Evolutionary conservation across 30 jellyfish, hydroid and myxozoan genomes (phyloP).

Genomic region (Haliclystus octoradiatus): DNA sequence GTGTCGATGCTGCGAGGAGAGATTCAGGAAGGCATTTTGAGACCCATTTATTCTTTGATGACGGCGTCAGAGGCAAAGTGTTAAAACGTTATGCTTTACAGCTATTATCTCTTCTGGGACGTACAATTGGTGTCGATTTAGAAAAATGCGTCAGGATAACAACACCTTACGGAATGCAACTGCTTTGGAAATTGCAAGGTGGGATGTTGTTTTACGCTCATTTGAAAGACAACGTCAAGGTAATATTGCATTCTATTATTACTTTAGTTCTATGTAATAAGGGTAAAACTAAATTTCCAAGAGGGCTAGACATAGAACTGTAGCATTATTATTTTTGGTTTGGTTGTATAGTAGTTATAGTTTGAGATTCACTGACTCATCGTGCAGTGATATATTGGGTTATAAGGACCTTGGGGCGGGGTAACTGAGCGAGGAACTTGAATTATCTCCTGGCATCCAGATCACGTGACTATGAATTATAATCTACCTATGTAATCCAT

Average conservation of each 20-base stretch:
- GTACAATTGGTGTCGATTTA: constrained; percentile 32
- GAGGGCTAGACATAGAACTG: too few relatives aligned
- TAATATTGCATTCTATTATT: not conserved
- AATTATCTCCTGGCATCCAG: too few relatives aligned
- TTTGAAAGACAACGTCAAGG: constrained; percentile 79
- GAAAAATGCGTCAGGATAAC: constrained; percentile 34
- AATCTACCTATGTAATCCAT: too few relatives aligned
- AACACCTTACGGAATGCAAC: constrained; percentile 84
- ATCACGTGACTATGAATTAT: too few relatives aligned
- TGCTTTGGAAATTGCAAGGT: constrained; percentile 76
- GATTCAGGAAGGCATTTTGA: constrained; percentile 59
- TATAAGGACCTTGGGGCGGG: too few relatives aligned
- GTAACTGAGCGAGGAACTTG: too few relatives aligned
- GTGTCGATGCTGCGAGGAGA: constrained; percentile 64
- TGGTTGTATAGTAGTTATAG: too few relatives aligned
- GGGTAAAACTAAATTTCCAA: too few relatives aligned
- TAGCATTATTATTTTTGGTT: too few relatives aligned
- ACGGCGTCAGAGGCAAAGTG: constrained; percentile 82
- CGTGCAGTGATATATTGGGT: too few relatives aligned
- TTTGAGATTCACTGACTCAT: too few relatives aligned
- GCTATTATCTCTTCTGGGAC: constrained; percentile 56
- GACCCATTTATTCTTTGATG: constrained; percentile 77
- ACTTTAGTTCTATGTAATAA: too few relatives aligned
- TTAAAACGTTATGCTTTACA: constrained; percentile 80
- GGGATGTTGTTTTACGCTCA: constrained; percentile 86